Evolutionary conservation across 2,113 vertebrate species (phyloP).

Genomic region (Eurypyga helias): DNA sequence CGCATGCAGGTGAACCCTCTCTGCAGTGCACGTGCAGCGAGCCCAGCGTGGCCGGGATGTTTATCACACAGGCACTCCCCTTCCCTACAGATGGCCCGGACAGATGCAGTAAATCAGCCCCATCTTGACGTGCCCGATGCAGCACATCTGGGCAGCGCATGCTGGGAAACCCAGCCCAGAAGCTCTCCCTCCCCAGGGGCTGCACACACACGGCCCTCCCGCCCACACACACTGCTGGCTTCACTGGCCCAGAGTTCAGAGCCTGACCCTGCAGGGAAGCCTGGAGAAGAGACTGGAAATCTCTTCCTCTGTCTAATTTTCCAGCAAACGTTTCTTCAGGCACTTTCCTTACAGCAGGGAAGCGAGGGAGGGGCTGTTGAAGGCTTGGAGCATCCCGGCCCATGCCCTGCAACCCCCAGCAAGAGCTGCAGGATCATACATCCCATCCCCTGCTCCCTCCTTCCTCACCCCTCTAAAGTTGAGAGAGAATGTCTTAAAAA

Average conservation of each 20-base stretch:
- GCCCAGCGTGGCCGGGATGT: not conserved
- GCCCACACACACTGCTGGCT: not conserved
- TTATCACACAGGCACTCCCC: slow-evolving; percentile 7
- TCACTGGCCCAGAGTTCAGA: not conserved
- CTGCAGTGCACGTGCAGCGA: not conserved
- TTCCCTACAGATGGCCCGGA: slow-evolving; percentile 39
- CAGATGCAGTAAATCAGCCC: slow-evolving; percentile 55
- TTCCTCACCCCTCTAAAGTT: not conserved
- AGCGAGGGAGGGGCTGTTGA: accelerated
- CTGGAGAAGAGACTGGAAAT: not conserved
- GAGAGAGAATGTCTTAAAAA: not conserved
- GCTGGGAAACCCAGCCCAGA: slow-evolving; percentile 12
- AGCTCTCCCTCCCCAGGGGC: not conserved
- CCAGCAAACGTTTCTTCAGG: not conserved
- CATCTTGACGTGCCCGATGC: not conserved
- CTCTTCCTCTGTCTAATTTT: not conserved
- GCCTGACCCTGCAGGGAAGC: not conserved
- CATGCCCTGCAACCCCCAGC: not conserved
- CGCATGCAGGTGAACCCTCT: slow-evolving; percentile 16
- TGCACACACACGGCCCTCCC: not conserved
- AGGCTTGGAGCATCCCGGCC: not conserved
- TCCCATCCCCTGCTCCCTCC: not conserved
- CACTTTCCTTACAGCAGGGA: accelerated
- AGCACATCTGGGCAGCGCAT: slow-evolving; percentile 54
- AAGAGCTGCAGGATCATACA: accelerated